Conservation (phyloP, 2,888 invertebrate genomes). For the Acanthosoma haemorrhoidale region DNA sequence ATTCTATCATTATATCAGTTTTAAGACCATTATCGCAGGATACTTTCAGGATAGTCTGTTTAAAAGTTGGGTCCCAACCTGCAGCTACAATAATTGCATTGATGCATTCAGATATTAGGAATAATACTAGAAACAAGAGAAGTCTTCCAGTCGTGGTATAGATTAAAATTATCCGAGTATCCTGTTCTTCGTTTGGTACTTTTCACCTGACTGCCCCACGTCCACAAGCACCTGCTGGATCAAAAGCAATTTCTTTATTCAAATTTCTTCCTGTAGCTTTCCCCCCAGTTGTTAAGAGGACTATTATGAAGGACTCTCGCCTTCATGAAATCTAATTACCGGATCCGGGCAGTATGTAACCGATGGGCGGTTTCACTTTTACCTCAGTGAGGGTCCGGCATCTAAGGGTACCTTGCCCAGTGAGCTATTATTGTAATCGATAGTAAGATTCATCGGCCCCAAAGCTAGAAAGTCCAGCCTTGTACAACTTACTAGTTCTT, state of each 20-base stretch:
- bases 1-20: too few relatives aligned
- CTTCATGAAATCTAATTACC: conserved; percentile 14
- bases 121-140: too few relatives aligned
- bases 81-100: too few relatives aligned
- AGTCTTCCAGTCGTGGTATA: too few relatives aligned
- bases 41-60: too few relatives aligned
- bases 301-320: conserved; percentile 7
- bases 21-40: too few relatives aligned
- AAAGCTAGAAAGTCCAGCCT: neutral
- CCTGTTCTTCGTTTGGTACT: too few relatives aligned
- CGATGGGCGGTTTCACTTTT: neutral
- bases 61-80: too few relatives aligned
- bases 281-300: conserved; percentile 2
- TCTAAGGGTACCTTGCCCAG: too few relatives aligned
- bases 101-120: too few relatives aligned
- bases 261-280: conserved; percentile 7
- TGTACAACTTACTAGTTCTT: too few relatives aligned
- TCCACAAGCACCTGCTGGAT: conserved; percentile 7
- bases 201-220: neutral
- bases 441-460: neutral
- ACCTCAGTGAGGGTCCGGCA: neutral
- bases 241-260: neutral
- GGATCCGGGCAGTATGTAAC: neutral
- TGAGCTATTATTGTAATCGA: neutral
- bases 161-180: too few relatives aligned